phyloP scores from a whole-genome alignment of 2,113 vertebrate species.

The Gymnogyps californianus region DNA sequence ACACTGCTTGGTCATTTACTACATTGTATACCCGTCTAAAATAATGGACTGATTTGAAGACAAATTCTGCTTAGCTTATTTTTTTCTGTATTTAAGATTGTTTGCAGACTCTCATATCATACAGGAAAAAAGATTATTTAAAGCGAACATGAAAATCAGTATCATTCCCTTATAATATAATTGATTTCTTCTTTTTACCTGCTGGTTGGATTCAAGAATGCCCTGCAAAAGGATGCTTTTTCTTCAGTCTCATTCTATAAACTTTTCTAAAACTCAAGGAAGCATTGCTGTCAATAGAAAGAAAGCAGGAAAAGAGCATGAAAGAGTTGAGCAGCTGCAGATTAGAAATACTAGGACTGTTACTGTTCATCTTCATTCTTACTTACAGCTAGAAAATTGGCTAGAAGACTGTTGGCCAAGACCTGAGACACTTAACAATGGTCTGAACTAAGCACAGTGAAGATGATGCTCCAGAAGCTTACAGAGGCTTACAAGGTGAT shows the following conservation, averaged over 20 bases:
- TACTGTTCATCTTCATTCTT: neutral
- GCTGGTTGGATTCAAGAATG: neutral
- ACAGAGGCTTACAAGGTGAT: neutral
- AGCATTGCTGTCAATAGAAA: neutral
- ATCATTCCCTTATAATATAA: neutral
- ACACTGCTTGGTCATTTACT: neutral
- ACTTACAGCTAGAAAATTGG: neutral
- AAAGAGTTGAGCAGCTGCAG: neutral
- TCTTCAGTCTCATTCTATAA: neutral
- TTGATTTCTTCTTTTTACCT: neutral
- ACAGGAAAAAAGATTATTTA: neutral
- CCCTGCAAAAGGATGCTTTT: neutral
- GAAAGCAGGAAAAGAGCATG: neutral
- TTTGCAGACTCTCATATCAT: neutral
- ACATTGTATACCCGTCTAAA: neutral
- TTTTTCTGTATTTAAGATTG: neutral
- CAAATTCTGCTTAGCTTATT: neutral
- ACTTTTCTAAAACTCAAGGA: neutral
- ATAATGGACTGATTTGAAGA: neutral
- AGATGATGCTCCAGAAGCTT: neutral
- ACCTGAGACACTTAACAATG: neutral
- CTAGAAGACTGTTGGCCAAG: neutral
- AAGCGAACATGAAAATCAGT: neutral
- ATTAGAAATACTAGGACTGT: neutral
- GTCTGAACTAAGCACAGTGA: neutral